Evolutionary conservation across 2,113 vertebrate species (phyloP), one percentile per base, ranked within the genome.

Genomic region (Lampris incognitus): DNA sequence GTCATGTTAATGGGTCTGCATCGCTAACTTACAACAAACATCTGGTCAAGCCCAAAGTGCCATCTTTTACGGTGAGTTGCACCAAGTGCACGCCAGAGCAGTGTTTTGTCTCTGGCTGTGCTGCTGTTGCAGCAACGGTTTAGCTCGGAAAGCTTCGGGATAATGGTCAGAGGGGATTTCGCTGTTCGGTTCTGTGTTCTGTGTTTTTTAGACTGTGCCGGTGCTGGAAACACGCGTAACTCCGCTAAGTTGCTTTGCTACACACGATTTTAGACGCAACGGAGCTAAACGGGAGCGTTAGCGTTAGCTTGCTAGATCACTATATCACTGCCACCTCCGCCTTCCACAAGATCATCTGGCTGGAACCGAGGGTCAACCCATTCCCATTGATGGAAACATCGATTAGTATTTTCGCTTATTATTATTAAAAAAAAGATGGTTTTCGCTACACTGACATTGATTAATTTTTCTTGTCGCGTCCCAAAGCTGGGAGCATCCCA

Each of bases 41-140:
- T 87, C 87, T 86, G 84, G 56, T 81, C 87, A 74, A 85, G 76
- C 56, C 39, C 37, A n/a, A 75, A 63, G 71, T 1, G 80, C 70
- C 64, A 64, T 83, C 74, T 86, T 79, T 69, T 46, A 79, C 37
- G 89, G 92, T 91, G 87, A 92, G 90, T 92, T 88, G 54, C 24
- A 74, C 82, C 7, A 57, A 72, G 69, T 62, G 65, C 46, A 51
- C 80, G 76, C 24, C 24, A 24, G 24, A 72, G 60, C 71, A 48
- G 62, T 83, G 83, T 89, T 78, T 79, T 83, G 76, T 88, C 81
- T 78, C 68, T n/a, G 4, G 42, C 52, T 66, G 72, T 73, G 69
- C 46, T 87, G 66, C 52, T 75, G 83, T 70, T 5, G 74, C 85
- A 79, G 71, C 72, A 72, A 42, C 69, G 60, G 9, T 80, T 75